Evolutionary conservation across 2,113 vertebrate genomes (phyloP), one percentile per base, ranked within the genome.

Genomic region (Rhinolophus ferrumequinum): DNA sequence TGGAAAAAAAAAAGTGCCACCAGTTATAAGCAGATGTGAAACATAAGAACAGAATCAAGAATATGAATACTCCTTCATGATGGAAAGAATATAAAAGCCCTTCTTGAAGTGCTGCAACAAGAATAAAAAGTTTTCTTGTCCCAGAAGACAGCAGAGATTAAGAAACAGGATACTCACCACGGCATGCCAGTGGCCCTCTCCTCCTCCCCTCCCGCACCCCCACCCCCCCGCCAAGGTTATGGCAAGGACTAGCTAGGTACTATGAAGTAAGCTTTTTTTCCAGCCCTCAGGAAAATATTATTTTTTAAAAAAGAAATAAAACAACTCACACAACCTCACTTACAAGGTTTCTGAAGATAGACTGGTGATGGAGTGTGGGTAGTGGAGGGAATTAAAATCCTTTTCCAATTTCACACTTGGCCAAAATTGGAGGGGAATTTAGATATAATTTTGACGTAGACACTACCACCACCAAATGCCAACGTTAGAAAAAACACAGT

Each of bases 321-420:
- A 44, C 41, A 58, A 33, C 7, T 70, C 22, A 50, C 15, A 66
- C 14, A 90, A 77, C 26, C n/a, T 94, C 35, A 58, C 35, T 26
- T 58, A 94, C 8, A 56, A 92, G 10, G 75, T 93, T 94, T 96
- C 81, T 92, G 73, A 91, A 96, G 15, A 92, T 24, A 75, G n/a
- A 22, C 14, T 81, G 21, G 4, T 67, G 47, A 80, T 41, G 11
- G 38, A 47, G 44, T 79, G 10, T 35, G 13, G 24, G 67, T 22
- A 33, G 44, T 58, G 28, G 47, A 54, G 10, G 22, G 10, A 76
- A 47, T 60, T 52, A 72, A 93, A 72, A 52, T 75, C 44, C 41
- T 67, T 38, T 90, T 91, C 11, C 10, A 44, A 33, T 58, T 54
- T 56, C 21, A 72, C 9, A 24, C 38, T 52, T 33, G 35, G 41